Percentiles rank a stretch among this genome's conserved stretches.
Conservation (phyloP, 2,797 vertebrate genomes). For the Trachops cirrhosus region DNA sequence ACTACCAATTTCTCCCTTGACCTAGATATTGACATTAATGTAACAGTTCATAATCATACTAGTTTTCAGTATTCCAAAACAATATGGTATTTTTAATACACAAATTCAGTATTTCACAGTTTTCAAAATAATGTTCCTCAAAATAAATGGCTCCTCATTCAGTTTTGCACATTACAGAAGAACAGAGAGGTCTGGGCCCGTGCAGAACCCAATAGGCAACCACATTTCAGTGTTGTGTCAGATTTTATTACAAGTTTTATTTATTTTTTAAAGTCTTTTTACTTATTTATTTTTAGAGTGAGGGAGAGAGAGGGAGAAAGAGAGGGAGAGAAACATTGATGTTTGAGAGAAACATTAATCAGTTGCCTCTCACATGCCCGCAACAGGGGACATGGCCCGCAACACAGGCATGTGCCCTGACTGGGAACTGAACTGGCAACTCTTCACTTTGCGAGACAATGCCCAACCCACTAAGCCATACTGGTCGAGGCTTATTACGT, state of each 20-base stretch:
- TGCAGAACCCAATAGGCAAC: background rate
- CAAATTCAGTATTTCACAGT: background rate
- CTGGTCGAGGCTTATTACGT: background rate
- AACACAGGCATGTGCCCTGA: background rate
- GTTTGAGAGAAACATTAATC: background rate
- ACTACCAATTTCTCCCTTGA: background rate
- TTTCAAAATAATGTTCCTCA: background rate
- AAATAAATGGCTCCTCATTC: background rate
- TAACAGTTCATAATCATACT: background rate
- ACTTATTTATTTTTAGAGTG: background rate
- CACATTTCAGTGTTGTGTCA: background rate
- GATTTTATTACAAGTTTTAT: background rate
- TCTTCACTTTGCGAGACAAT: background rate
- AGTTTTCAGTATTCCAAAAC: slow-evolving; percentile 30
- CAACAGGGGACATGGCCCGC: too few species aligned
- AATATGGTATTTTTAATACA: background rate
- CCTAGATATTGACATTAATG: background rate
- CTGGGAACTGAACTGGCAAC: background rate
- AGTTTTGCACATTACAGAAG: background rate
- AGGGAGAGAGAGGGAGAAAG: too few species aligned
- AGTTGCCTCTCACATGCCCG: background rate
- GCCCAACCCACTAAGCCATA: background rate
- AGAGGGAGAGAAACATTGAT: too few species aligned
- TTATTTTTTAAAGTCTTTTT: background rate
- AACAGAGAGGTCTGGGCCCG: background rate